Percentiles rank a stretch among this genome's conserved stretches.
Conservation (phyloP, 2,888 invertebrate species). For the Labia minor region DNA sequence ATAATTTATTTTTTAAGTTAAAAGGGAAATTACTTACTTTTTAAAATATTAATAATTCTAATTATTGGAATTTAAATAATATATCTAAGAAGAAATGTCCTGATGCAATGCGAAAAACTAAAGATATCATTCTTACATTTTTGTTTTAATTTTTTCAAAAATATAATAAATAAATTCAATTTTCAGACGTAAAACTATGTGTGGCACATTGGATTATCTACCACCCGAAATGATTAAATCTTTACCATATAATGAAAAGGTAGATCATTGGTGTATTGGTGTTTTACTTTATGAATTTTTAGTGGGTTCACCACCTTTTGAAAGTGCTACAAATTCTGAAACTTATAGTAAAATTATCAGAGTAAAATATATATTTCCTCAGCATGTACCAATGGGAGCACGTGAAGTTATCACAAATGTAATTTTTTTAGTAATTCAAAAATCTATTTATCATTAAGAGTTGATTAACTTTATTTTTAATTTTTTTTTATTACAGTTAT, state of each 20-base stretch:
- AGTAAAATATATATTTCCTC: conserved; percentile 55
- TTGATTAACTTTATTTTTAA: too few relatives aligned
- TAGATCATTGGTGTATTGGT: conserved; percentile 93
- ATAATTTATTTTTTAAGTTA: too few relatives aligned
- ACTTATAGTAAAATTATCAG: conserved; percentile 62
- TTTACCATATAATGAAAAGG: conserved; percentile 65
- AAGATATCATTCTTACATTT: too few relatives aligned
- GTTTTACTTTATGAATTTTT: conserved; percentile 86
- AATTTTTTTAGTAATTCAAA: conserved; percentile 24
- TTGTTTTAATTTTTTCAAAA: too few relatives aligned
- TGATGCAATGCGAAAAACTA: too few relatives aligned
- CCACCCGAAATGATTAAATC: conserved; percentile 94
- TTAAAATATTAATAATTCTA: too few relatives aligned
- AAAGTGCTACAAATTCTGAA: conserved; percentile 55
- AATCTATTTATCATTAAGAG: too few relatives aligned
- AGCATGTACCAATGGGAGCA: conserved; percentile 52
- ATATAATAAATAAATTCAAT: too few relatives aligned
- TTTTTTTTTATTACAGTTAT: conserved; percentile 45
- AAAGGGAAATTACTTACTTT: too few relatives aligned
- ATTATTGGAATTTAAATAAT: too few relatives aligned
- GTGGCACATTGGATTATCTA: conserved; percentile 89
- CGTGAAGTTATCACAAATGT: conserved; percentile 69
- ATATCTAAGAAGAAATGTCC: too few relatives aligned
- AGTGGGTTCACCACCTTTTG: conserved; percentile 88
- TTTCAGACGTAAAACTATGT: conserved; percentile 72